phyloP scores from a whole-genome alignment of 2,113 vertebrate genomes.

The Helogale parvula region DNA sequence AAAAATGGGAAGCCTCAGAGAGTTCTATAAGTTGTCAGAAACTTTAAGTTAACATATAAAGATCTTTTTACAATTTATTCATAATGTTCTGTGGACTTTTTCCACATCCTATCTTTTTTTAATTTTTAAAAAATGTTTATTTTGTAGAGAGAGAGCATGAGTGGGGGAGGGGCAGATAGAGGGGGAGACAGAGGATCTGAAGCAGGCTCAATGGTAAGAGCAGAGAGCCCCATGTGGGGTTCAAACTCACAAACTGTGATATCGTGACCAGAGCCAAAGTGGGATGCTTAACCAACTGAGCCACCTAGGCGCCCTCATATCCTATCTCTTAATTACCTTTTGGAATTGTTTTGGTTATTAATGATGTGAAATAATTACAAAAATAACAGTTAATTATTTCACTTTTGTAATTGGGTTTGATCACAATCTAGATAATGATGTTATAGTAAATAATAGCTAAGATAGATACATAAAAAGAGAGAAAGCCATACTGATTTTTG shows the following conservation, averaged over 20 bases:
- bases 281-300: no score
- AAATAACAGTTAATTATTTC: background rate
- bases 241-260: no score
- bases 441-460: background rate
- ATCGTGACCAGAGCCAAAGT: no score
- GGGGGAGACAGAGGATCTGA: no score
- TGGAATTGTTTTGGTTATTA: conserved; percentile 36
- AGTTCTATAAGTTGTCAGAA: background rate
- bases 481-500: conserved; percentile 95
- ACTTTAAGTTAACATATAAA: conserved; percentile 39
- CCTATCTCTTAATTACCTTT: background rate
- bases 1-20: background rate
- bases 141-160: no score
- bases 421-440: background rate
- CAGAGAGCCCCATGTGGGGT: no score
- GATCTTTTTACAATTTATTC: conserved; percentile 14
- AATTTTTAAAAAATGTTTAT: no score
- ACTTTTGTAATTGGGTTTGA: background rate
- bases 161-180: no score
- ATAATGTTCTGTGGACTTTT: background rate
- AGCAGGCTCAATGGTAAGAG: no score
- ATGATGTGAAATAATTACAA: conserved; percentile 12
- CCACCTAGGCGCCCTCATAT: no score
- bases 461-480: background rate
- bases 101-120: background rate